Evolutionary conservation across 2,113 vertebrate genomes (phyloP).

Genomic region (Dromas ardeola): DNA sequence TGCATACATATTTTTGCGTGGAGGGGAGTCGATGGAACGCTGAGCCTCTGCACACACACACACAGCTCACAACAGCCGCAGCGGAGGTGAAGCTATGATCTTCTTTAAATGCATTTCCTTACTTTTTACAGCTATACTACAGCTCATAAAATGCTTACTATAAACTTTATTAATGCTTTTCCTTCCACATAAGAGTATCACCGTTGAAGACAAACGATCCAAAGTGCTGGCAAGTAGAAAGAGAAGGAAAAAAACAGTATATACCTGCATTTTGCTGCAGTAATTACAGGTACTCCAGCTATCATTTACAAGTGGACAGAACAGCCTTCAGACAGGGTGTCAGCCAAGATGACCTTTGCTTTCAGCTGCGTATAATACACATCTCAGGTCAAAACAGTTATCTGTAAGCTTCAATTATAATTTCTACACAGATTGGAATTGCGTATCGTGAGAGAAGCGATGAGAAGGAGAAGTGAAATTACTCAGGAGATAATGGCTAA

Average conservation of each 20-base stretch:
- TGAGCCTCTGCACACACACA: background rate
- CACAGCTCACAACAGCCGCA: accelerated
- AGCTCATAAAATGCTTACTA: slow-evolving; percentile 5
- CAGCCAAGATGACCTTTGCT: background rate
- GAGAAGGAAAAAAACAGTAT: no score
- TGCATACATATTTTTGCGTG: background rate
- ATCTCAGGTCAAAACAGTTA: background rate
- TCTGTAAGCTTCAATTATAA: background rate
- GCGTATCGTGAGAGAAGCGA: background rate
- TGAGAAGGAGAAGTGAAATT: background rate
- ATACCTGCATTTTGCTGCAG: background rate
- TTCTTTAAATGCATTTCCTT: background rate
- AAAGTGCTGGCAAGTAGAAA: background rate
- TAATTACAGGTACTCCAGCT: background rate
- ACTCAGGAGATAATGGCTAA: background rate
- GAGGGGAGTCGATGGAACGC: background rate
- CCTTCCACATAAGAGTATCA: background rate
- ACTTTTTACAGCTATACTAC: background rate
- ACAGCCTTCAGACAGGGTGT: background rate
- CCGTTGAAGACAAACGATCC: background rate
- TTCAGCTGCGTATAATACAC: background rate
- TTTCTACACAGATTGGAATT: background rate
- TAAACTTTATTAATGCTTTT: background rate
- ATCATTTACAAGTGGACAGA: background rate
- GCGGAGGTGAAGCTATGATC: background rate